These are phyloP conservation scores for Cheumatopsyche charites DNA, from an alignment of 1,140 invertebrate genomes.

Conservation along the genomic window DNA sequence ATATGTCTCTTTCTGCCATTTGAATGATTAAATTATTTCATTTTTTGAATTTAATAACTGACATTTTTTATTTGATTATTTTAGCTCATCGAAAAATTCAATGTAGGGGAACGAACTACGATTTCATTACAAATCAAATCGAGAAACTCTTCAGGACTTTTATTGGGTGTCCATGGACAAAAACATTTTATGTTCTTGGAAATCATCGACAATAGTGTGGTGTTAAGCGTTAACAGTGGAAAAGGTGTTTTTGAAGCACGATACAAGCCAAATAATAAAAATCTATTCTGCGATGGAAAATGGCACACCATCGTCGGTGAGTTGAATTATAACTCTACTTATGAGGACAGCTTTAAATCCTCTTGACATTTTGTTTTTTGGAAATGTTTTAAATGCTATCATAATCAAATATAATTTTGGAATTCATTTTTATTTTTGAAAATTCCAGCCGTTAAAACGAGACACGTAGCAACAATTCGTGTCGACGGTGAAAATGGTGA, in stretches of 20 bases:
- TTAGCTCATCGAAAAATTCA: conserved; percentile 72
- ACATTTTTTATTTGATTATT: conserved; percentile 42
- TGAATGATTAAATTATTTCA: not conserved
- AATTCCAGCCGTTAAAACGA: conserved; percentile 79
- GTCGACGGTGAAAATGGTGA: conserved; percentile 77
- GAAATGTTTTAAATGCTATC: conserved; percentile 26
- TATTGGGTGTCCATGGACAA: conserved; percentile 81
- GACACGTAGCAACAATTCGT: conserved; percentile 79
- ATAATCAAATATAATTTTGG: conserved; percentile 35
- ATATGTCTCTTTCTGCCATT: not conserved
- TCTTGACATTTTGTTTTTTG: not conserved
- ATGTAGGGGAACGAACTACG: conserved; percentile 77
- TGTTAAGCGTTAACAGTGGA: conserved; percentile 85
- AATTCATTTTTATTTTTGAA: conserved; percentile 28
- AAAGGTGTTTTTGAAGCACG: conserved; percentile 69
- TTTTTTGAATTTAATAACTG: not conserved
- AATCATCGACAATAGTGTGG: conserved; percentile 82
- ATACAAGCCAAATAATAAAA: conserved; percentile 72
- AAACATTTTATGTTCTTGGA: conserved; percentile 86
- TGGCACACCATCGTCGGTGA: conserved; percentile 91
- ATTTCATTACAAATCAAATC: conserved; percentile 90
- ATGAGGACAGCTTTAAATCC: not conserved
- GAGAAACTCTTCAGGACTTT: conserved; percentile 77
- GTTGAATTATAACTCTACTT: not conserved
- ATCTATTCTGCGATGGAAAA: conserved; percentile 87